These are phyloP conservation scores for Henricia sp. DNA, from an alignment of 53 echinoderm and acorn worm genomes.

Conservation along the genomic window DNA sequence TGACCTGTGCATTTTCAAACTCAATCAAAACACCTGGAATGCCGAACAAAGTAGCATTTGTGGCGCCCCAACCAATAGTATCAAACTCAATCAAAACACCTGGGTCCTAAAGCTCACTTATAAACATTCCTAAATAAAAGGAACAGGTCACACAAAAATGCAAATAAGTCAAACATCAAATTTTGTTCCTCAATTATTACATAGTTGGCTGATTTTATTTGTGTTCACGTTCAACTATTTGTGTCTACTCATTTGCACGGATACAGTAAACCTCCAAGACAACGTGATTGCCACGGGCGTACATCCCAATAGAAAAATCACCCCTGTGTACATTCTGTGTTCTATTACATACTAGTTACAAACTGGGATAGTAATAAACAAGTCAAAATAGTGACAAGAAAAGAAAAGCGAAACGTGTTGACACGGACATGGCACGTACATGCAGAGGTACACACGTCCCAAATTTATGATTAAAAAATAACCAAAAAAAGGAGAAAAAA, in stretches of 20 bases:
- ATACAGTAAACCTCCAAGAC: constrained; percentile 13
- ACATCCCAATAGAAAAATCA: not conserved
- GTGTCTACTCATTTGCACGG: constrained; percentile 33
- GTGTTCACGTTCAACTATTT: constrained; percentile 16
- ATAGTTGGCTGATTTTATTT: constrained; percentile 27
- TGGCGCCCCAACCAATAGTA: too few relatives aligned
- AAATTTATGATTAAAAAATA: constrained; percentile 11
- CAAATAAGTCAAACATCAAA: too few relatives aligned
- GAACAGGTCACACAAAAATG: too few relatives aligned
- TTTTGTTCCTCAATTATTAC: too few relatives aligned
- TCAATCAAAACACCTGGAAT: too few relatives aligned
- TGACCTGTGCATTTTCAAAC: too few relatives aligned
- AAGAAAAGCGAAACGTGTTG: not conserved
- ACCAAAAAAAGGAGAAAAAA: constrained; percentile 25
- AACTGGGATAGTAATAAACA: constrained; percentile 34
- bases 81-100: too few relatives aligned
- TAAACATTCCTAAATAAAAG: too few relatives aligned
- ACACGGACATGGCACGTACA: not conserved
- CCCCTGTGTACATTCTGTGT: not conserved
- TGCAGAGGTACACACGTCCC: not conserved
- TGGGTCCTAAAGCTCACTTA: too few relatives aligned
- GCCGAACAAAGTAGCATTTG: too few relatives aligned
- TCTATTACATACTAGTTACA: constrained; percentile 4
- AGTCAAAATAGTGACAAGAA: not conserved
- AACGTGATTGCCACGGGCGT: constrained; percentile 10